A percentile compares a stretch with the other conserved stretches of the same genome.
Conservation (phyloP, 2,888 invertebrate species). For the Cepaea hortensis region DNA sequence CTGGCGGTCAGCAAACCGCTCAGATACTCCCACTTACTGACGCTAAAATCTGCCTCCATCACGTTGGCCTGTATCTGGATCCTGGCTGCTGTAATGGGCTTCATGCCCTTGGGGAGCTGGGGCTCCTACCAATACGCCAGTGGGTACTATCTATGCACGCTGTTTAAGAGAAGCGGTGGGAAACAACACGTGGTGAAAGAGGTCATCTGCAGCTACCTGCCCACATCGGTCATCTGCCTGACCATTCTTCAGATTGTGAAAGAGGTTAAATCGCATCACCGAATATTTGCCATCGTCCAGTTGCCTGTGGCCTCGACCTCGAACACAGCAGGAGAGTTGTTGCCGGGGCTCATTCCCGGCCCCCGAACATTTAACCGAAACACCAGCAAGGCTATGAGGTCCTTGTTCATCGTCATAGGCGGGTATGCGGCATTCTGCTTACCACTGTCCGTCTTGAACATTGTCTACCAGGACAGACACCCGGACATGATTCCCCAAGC, state of each 20-base stretch:
- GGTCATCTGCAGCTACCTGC: slow-evolving; percentile 55
- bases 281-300: slow-evolving; percentile 61
- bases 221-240: slow-evolving; percentile 54
- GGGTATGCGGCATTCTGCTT: slow-evolving; percentile 56
- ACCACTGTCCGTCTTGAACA: slow-evolving; percentile 55
- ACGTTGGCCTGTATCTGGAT: slow-evolving; percentile 57
- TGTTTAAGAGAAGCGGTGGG: background rate
- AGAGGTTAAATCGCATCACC: slow-evolving; percentile 59
- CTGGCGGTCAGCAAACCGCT: slow-evolving; percentile 62
- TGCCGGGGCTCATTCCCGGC: slow-evolving; percentile 38
- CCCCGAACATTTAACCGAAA: slow-evolving; percentile 54
- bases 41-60: slow-evolving; percentile 49
- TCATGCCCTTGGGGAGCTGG: slow-evolving; percentile 55
- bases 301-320: slow-evolving; percentile 53
- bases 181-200: slow-evolving; percentile 54
- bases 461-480: slow-evolving; percentile 44
- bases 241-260: slow-evolving; percentile 56
- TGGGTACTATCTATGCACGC: slow-evolving; percentile 51
- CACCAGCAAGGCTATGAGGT: slow-evolving; percentile 61
- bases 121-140: slow-evolving; percentile 56
- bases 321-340: slow-evolving; percentile 10
- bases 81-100: slow-evolving; percentile 53
- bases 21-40: slow-evolving; percentile 59
- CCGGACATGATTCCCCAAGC: background rate
- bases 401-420: slow-evolving; percentile 57